phyloP scores from a whole-genome alignment of 2,113 vertebrate species.

The Lophotis ruficrista region DNA sequence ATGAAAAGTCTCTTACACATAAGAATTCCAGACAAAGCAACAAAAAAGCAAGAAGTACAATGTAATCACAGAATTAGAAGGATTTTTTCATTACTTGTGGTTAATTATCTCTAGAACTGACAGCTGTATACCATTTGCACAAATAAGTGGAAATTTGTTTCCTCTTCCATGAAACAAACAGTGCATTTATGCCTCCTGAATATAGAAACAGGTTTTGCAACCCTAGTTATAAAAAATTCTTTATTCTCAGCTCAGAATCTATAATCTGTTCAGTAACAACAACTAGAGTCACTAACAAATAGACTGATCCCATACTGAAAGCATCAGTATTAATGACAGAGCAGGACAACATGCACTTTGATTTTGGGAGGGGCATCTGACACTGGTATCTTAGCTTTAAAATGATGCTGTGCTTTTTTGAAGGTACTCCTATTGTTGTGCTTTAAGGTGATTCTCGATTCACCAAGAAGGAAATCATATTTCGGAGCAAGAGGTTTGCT shows the following conservation, averaged over 20 bases:
- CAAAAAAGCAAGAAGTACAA: neutral
- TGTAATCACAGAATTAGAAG: neutral
- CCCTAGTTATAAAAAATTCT: neutral
- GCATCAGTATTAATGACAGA: neutral
- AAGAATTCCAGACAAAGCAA: neutral
- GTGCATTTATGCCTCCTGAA: neutral
- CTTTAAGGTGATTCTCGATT: neutral
- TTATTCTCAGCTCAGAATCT: neutral
- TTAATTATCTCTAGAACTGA: neutral
- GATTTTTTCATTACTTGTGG: neutral
- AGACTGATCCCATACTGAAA: neutral
- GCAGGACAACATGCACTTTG: neutral
- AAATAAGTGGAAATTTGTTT: neutral
- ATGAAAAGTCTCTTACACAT: neutral
- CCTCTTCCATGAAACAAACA: neutral
- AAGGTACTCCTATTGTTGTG: neutral
- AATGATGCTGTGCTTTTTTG: neutral
- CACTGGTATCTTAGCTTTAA: neutral
- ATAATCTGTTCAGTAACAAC: neutral
- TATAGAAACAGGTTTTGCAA: neutral
- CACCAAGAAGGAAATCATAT: neutral
- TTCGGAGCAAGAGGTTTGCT: neutral
- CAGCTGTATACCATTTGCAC: neutral
- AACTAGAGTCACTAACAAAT: neutral
- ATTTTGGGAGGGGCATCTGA: neutral